A percentile compares a stretch with the other conserved stretches of the same genome.
These are phyloP conservation scores for Cisticola juncidis DNA, from an alignment of 2,113 vertebrate species.

Conservation along the genomic window DNA sequence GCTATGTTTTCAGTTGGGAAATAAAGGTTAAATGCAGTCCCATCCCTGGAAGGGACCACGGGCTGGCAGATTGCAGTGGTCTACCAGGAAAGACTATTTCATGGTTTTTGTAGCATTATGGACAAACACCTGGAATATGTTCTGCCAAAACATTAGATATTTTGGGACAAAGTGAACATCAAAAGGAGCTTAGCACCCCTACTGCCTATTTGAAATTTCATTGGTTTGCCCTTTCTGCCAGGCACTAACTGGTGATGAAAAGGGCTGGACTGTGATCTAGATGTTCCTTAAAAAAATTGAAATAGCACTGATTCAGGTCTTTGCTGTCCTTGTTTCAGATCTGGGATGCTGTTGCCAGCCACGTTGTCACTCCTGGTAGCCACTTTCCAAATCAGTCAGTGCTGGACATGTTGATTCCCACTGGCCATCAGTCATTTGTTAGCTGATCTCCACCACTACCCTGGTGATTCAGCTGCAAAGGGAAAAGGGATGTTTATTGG, in stretches of 20 bases:
- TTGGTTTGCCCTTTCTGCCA: neutral
- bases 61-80: neutral
- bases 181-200: neutral
- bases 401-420: neutral
- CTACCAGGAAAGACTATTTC: neutral
- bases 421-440: neutral
- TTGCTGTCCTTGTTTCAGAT: neutral
- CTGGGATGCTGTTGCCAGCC: neutral
- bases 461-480: neutral
- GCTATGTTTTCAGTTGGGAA: neutral
- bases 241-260: neutral
- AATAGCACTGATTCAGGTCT: neutral
- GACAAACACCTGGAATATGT: neutral
- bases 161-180: neutral
- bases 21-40: neutral
- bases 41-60: neutral
- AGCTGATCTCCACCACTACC: neutral
- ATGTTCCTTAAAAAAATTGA: neutral
- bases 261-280: neutral
- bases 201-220: neutral
- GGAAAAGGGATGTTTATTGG: neutral
- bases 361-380: neutral
- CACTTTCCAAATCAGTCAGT: neutral
- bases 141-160: neutral
- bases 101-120: neutral